Evolutionary conservation across 2,888 invertebrate species (phyloP).

Genomic region (Andricus quercusramuli): DNA sequence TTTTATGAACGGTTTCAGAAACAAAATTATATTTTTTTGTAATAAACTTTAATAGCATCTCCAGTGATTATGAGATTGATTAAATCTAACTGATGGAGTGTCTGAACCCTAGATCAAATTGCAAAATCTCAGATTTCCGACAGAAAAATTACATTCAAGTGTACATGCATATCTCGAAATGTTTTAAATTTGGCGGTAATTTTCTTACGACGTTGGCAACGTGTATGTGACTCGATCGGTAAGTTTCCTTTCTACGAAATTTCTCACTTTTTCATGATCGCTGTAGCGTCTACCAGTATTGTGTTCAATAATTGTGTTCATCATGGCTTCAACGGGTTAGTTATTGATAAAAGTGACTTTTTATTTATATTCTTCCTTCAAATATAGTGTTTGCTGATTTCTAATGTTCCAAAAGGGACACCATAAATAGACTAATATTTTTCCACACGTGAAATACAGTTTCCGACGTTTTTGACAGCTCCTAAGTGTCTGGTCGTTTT

Average conservation of each 20-base stretch:
- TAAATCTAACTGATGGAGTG: background rate
- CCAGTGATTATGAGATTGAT: background rate
- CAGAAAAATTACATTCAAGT: background rate
- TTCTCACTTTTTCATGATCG: background rate
- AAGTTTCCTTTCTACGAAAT: conserved; percentile 2
- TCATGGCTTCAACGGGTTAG: conserved; percentile 75
- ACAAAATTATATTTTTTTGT: background rate
- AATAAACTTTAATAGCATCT: background rate
- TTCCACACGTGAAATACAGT: conserved; percentile 8
- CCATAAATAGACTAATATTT: conserved; percentile 9
- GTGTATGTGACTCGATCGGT: background rate
- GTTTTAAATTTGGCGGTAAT: background rate
- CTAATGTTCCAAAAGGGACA: background rate
- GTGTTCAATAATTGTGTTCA: conserved; percentile 55
- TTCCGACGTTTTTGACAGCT: conserved; percentile 4
- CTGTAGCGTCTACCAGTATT: background rate
- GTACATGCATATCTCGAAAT: background rate
- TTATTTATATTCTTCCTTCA: conserved; percentile 45
- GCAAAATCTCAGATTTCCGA: background rate
- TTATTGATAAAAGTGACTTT: conserved; percentile 60
- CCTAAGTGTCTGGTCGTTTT: background rate
- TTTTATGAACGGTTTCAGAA: background rate
- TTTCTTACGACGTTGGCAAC: background rate
- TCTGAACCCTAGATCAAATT: background rate
- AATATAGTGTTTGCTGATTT: conserved; percentile 6